Evolutionary conservation across 2,797 vertebrate species (phyloP), one percentile per base, ranked within the genome.

Genomic region (Champsocephalus gunnari): DNA sequence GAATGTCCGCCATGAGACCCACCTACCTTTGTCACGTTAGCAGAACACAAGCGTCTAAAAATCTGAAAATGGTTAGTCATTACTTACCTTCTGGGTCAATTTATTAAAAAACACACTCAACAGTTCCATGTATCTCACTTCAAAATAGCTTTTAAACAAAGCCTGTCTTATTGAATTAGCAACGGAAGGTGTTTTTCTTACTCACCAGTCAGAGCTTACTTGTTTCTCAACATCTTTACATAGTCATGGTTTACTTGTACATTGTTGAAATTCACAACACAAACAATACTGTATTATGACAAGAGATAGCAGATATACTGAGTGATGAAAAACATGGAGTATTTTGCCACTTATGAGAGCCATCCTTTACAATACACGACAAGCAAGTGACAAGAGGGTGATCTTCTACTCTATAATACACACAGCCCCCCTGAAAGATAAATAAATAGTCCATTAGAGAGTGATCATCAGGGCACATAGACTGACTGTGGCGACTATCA

Each of bases 151-250:
- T 93, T 90, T 70, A 79, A 85, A 90, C 34, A 90, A 93, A 89
- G 91, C 83, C 83, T 75, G 82, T 93, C 87, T 93, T 89, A 88
- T 92, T 90, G 90, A 89, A 86, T 95, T 95, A 95, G 94, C 94
- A 96, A 95, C 95, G 92, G 94, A 95, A 95, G 95, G 93, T 85
- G 91, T 94, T 94, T 92, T 93, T 95, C 93, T 95, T 95, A 95
- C 95, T 96, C 95, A 95, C 95, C 95, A 95, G 91, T 92, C 92
- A 95, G 94, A 93, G 94, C 92, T 95, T 95, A 95, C 94, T 94
- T 95, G 94, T 95, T 95, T 95, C 95, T 95, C 94, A 96, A 96
- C 95, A 96, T 95, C 95, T 95, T 95, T 94, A 92, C 92, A 95
- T 87, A 93, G 93, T 94, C 93, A 95, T 92, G 94, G 95, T 94